Conservation (phyloP, 2,888 invertebrate genomes). For the Leucophenga maculata region DNA sequence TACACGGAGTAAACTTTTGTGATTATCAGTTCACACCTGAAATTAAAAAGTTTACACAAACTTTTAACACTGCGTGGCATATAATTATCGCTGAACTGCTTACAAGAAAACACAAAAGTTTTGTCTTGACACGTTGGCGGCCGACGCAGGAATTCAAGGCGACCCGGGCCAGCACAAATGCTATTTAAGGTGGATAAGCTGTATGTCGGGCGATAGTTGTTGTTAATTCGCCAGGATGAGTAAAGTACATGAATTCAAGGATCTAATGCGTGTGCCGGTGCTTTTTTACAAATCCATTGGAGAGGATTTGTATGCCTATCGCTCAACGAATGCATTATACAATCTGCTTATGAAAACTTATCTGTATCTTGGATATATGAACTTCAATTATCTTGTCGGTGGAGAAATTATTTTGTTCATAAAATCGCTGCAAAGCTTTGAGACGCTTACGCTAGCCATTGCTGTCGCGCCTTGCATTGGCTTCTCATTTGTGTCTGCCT, state of each 20-base stretch:
- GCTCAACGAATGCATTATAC: conserved; percentile 39
- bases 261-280: conserved; percentile 56
- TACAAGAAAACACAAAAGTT: conserved; percentile 54
- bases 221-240: not conserved
- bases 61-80: conserved; percentile 54
- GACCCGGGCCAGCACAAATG: conserved; percentile 36
- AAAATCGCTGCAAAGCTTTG: conserved; percentile 52
- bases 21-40: conserved; percentile 17
- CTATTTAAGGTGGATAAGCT: conserved; percentile 22
- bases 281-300: conserved; percentile 58
- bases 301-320: conserved; percentile 58
- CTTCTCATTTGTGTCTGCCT: conserved; percentile 59
- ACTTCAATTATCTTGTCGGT: conserved; percentile 56
- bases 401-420: conserved; percentile 60
- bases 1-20: not conserved
- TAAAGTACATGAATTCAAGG: conserved; percentile 43
- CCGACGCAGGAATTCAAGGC: not conserved
- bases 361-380: conserved; percentile 53
- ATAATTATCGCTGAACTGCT: conserved; percentile 11
- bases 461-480: conserved; percentile 67
- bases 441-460: conserved; percentile 57
- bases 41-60: conserved; percentile 51
- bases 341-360: conserved; percentile 46
- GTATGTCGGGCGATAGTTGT: conserved; percentile 10
- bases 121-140: conserved; percentile 40